These are phyloP conservation scores for Zoroaster sp. DNA, from an alignment of 53 echinoderm and acorn worm species.

Conservation along the genomic window DNA sequence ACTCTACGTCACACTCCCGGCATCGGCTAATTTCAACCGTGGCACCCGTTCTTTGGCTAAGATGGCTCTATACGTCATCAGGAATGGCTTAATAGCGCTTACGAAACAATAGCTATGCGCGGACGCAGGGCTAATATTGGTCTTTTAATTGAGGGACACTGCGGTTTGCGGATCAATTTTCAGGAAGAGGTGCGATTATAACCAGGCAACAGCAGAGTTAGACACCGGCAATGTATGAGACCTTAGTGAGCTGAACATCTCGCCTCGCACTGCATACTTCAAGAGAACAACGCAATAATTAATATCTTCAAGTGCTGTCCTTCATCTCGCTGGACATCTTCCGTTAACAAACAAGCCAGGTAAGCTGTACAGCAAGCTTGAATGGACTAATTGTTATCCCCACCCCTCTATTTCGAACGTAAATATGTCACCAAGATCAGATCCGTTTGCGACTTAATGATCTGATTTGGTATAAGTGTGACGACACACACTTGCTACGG, in stretches of 20 bases:
- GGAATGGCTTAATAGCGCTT: background rate
- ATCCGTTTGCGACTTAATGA: background rate
- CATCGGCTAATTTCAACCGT: too few relatives aligned
- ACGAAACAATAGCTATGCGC: background rate
- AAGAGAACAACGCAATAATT: background rate
- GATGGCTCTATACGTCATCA: background rate
- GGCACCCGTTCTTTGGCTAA: background rate
- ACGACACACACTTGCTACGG: background rate
- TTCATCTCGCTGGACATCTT: background rate
- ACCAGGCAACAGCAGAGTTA: too few relatives aligned
- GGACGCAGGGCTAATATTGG: background rate
- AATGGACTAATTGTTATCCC: too few relatives aligned
- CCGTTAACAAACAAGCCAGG: background rate
- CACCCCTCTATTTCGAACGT: too few relatives aligned
- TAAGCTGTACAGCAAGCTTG: background rate
- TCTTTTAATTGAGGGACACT: background rate
- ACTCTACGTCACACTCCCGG: background rate
- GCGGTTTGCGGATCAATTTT: background rate
- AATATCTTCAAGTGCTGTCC: background rate
- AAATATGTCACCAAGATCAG: too few relatives aligned
- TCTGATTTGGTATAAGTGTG: background rate
- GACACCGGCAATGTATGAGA: background rate
- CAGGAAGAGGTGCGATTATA: background rate
- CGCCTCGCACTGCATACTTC: background rate
- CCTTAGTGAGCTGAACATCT: too few relatives aligned